Conservation (phyloP, 2,888 invertebrate genomes). For the Auanema sp. region DNA sequence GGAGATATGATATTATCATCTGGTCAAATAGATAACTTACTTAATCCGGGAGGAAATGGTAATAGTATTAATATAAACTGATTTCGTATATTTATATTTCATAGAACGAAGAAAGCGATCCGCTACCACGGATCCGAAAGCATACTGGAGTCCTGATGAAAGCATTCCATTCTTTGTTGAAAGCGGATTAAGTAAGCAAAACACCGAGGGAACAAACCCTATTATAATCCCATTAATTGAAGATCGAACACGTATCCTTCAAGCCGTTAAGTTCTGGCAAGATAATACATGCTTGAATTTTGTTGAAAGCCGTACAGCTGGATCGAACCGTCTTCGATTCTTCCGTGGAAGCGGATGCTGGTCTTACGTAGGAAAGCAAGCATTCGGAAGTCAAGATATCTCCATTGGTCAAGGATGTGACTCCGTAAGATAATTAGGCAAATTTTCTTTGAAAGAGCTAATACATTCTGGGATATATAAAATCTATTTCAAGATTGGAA, state of each 20-base stretch:
- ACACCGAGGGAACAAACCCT: not conserved
- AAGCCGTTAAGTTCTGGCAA: conserved; percentile 34
- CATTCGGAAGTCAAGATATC: conserved; percentile 25
- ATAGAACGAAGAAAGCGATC: conserved; percentile 20
- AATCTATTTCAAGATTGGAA: conserved; percentile 28
- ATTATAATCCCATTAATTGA: too few relatives aligned
- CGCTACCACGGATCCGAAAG: conserved; percentile 24
- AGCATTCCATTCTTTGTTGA: conserved; percentile 33
- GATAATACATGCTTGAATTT: conserved; percentile 35
- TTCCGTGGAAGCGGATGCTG: conserved; percentile 34
- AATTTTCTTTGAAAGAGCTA: not conserved
- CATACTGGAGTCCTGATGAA: conserved; percentile 20
- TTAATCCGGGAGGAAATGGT: conserved; percentile 11
- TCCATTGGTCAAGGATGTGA: conserved; percentile 39
- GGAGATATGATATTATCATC: conserved; percentile 12
- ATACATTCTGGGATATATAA: too few relatives aligned
- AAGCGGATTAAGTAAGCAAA: conserved; percentile 19
- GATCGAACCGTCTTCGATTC: conserved; percentile 24
- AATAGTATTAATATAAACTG: conserved; percentile 10
- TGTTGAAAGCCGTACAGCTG: not conserved
- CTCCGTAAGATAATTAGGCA: conserved; percentile 20
- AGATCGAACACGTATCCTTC: conserved; percentile 14
- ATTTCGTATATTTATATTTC: too few relatives aligned
- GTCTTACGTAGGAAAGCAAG: conserved; percentile 40
- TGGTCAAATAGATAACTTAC: conserved; percentile 6